phyloP scores from a whole-genome alignment of 2,888 invertebrate species.

The Apoderus coryli region DNA sequence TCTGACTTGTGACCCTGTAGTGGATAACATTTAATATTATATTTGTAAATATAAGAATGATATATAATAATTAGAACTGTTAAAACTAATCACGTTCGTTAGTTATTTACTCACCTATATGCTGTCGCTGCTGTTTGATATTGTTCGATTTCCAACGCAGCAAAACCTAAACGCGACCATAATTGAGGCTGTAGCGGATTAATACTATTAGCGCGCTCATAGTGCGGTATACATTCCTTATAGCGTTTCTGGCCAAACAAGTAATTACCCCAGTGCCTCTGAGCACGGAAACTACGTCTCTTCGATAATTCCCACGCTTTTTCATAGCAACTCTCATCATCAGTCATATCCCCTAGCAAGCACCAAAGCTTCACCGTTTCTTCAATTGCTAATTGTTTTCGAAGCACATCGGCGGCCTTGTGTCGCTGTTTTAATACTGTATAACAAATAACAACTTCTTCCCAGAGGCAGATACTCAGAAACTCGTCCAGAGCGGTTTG shows the following conservation, averaged over 20 bases:
- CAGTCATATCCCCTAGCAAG: constrained; percentile 57
- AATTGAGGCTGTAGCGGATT: constrained; percentile 79
- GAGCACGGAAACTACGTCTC: constrained; percentile 66
- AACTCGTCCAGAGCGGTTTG: constrained; percentile 76
- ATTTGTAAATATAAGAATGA: no score
- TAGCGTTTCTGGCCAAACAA: constrained; percentile 63
- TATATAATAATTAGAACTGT: no score
- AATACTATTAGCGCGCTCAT: constrained; percentile 66
- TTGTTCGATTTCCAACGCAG: constrained; percentile 61
- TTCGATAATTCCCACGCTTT: constrained; percentile 86
- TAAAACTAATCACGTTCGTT: no score
- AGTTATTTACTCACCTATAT: no score
- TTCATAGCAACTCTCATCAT: constrained; percentile 65
- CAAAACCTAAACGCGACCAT: constrained; percentile 77
- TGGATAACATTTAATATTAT: no score
- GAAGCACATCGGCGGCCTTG: constrained; percentile 83
- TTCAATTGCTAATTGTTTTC: constrained; percentile 59
- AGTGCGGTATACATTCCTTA: constrained; percentile 63
- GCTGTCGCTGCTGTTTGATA: constrained; percentile 75
- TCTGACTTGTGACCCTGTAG: no score
- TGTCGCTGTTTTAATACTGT: constrained; percentile 68
- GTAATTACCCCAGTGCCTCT: constrained; percentile 77
- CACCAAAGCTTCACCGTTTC: constrained; percentile 82
- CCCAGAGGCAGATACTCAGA: constrained; percentile 68
- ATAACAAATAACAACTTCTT: constrained; percentile 86